Base-by-base conservation (phyloP, 2,888 invertebrate genomes). In the Andrena chrysosceles region DNA sequence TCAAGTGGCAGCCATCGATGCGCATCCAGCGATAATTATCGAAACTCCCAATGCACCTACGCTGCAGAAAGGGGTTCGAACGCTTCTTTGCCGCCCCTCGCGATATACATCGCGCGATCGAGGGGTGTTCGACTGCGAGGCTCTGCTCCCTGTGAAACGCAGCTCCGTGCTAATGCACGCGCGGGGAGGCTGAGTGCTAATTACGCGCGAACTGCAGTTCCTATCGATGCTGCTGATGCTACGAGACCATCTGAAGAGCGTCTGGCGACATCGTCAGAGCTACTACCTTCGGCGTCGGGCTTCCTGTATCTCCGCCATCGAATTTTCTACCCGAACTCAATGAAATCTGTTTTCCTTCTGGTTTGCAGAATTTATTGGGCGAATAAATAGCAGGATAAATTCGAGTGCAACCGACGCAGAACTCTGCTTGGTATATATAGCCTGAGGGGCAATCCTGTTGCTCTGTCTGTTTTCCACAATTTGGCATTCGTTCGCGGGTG, bases 151-250 rank as follows among this genome's bases (percentile, higher is more conserved):
- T 8, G 16, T 42, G 31, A 75, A 56, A 74, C 62, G 66, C 42
- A 52, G 54, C 66, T 79, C 54, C 48, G 31, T 31, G 63, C 64
- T 72, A 75, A 76, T 63, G 69, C 33, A 75, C 29, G 23, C 48
- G 4, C 59, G 35, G 35, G 6, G 60, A 10, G 54, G 33, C 26
- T 60, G 52, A 80, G 67, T 64, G 54, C 54, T 68, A 72, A 83
- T 76, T 72, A 83, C 7, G 56, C 42, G 20, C 42, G 23, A 59
- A 26, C 67, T 63, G n/a, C 56, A 35, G n/a, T 33, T 16, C 62
- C 69, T 74, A 8, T 20, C 35, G 56, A 31, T 23, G 16, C 35
- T 54, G 54, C 35, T 20, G 31, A 42, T 6, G 56, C 23, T 26
- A 33, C 8, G n/a, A 62, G 42, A 70, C 70, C 16, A 54, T 33